phyloP scores from a whole-genome alignment of 2,797 vertebrate genomes.

The Leptodactylus fallax region DNA sequence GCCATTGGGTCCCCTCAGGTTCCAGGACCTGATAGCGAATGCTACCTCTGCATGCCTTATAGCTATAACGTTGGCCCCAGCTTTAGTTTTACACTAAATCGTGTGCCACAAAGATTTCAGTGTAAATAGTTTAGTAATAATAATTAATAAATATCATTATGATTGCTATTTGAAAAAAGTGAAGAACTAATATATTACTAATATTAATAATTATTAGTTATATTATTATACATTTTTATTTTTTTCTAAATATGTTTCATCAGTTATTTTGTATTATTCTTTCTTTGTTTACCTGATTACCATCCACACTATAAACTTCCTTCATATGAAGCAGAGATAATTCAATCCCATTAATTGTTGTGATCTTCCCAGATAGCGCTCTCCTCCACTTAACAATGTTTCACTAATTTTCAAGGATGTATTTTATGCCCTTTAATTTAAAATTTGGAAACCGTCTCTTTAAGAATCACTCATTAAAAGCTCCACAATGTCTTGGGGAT shows the following conservation, averaged over 20 bases:
- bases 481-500: conserved; percentile 8
- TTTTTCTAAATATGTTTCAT: neutral
- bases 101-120: no score
- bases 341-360: conserved; percentile 21
- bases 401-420: conserved; percentile 7
- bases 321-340: neutral
- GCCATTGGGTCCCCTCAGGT: no score
- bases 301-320: no score
- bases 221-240: neutral
- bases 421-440: conserved; percentile 12
- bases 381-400: neutral
- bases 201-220: no score
- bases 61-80: no score
- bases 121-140: no score
- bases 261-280: neutral
- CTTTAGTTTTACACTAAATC: no score
- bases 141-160: no score
- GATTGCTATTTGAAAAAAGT: no score
- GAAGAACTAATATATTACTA: no score
- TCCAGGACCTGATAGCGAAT: no score
- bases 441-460: conserved; percentile 5
- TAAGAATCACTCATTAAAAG: conserved; percentile 15
- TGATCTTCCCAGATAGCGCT: neutral
- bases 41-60: no score
- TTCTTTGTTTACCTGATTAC: neutral